Evolutionary conservation across 2,113 vertebrate genomes (phyloP), one percentile per base, ranked within the genome.

Genomic region (Harpagus bidentatus): DNA sequence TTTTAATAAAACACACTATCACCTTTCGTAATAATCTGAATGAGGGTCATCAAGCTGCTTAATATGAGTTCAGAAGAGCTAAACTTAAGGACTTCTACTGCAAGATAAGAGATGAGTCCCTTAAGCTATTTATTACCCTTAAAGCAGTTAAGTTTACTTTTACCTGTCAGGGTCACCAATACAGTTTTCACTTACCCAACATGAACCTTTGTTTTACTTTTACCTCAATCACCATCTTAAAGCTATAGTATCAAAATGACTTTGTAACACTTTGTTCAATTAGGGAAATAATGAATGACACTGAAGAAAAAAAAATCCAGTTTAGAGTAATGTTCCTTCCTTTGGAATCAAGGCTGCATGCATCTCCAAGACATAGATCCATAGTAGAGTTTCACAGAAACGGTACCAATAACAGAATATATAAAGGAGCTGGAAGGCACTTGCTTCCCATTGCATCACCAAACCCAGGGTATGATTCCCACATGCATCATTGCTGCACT

Each of bases 401-500:
- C 16, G 29, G n/a, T 8, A 84, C 43, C 50, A 76, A 4, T 23
- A 91, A 80, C 25, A 62, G 31, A 71, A 78, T 22, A 10, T 9
- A 56, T 6, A 11, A 9, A 26, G 36, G 28, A 66, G 13, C 61
- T 84, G 32, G 40, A 79, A 87, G 50, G 42, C n/a, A 31, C 40
- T 26, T 34, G 38, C 16, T 72, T 56, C 36, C 22, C n/a, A 12
- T 5, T n/a, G 22, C 31, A 58, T 20, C 31, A 58, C 40, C 58
- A 45, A 65, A 59, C 25, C 10, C 28, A 45, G 42, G 32, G 32
- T 25, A 31, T 9, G 28, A 90, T 34, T 59, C 26, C 63, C 12
- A 2, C 10, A 3, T 1, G 8, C 6, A 0, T 71, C 48, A 42
- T 2, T 42, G 67, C 56, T 50, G 45, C 13, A 4, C 26, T 25